Conservation (phyloP, 1,140 invertebrate species). For the Brevipalpus yothersi region DNA sequence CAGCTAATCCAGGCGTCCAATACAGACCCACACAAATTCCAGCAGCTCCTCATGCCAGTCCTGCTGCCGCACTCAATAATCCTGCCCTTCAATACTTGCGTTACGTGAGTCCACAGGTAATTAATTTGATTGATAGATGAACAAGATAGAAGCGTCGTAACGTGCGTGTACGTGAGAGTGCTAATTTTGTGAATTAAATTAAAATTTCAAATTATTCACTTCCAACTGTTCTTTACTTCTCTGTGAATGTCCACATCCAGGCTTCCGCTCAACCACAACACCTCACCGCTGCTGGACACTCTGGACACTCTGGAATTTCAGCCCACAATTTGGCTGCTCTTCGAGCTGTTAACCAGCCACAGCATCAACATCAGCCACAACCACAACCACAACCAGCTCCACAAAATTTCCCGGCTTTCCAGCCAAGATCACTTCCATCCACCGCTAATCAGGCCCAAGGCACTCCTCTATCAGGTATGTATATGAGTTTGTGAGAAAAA, state of each 20-base stretch:
- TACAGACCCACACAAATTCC: background rate
- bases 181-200: background rate
- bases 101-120: too few relatives aligned
- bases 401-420: background rate
- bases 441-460: background rate
- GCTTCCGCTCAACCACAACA: background rate
- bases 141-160: too few relatives aligned
- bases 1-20: background rate
- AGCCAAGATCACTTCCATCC: background rate
- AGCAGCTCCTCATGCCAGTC: background rate
- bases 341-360: background rate
- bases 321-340: background rate
- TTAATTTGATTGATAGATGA: too few relatives aligned
- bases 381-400: background rate
- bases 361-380: background rate
- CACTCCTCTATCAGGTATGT: background rate
- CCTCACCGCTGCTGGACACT: background rate
- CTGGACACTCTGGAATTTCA: background rate
- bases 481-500: too few relatives aligned
- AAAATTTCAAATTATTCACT: too few relatives aligned
- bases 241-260: too few relatives aligned
- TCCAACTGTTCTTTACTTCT: background rate
- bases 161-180: too few relatives aligned
- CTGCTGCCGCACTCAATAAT: background rate
- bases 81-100: background rate